phyloP scores from a whole-genome alignment of 2,113 vertebrate species.

The Mellivora capensis region DNA sequence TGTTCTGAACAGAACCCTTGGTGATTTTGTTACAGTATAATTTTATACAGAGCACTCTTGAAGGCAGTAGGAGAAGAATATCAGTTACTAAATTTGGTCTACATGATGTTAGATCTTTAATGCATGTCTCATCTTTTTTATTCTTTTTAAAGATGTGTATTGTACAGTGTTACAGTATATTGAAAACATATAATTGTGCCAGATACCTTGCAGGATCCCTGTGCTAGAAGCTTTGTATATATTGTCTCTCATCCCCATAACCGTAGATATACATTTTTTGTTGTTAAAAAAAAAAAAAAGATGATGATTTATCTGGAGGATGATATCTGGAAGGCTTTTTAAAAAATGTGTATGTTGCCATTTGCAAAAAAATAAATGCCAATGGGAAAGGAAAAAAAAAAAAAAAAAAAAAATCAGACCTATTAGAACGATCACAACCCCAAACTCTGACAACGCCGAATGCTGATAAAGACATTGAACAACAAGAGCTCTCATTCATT shows the following conservation, averaged over 20 bases:
- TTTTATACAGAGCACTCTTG: background rate
- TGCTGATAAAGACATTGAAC: background rate
- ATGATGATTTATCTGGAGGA: background rate
- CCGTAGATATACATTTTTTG: background rate
- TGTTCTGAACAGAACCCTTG: constrained; percentile 2
- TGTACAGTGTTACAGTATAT: background rate
- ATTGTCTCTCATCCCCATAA: background rate
- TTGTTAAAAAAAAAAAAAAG: background rate
- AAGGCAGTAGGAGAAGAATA: background rate
- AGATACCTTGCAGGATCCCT: background rate
- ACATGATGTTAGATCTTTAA: background rate
- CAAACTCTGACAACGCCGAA: background rate
- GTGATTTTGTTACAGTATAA: background rate
- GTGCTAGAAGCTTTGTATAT: background rate
- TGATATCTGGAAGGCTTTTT: constrained; percentile 10
- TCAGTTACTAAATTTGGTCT: background rate
- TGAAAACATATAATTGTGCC: background rate
- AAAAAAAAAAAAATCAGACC: background rate
- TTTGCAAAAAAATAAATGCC: too few species aligned
- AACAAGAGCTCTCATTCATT: background rate
- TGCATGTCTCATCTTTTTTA: background rate
- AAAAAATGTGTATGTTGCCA: too few species aligned
- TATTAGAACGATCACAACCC: background rate
- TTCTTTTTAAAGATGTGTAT: background rate
- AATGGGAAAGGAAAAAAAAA: too few species aligned